Percentiles rank a stretch among this genome's conserved stretches.
These are phyloP conservation scores for Lepilemur septentrionalis DNA, from an alignment of 2,797 vertebrate species.

Conservation along the genomic window DNA sequence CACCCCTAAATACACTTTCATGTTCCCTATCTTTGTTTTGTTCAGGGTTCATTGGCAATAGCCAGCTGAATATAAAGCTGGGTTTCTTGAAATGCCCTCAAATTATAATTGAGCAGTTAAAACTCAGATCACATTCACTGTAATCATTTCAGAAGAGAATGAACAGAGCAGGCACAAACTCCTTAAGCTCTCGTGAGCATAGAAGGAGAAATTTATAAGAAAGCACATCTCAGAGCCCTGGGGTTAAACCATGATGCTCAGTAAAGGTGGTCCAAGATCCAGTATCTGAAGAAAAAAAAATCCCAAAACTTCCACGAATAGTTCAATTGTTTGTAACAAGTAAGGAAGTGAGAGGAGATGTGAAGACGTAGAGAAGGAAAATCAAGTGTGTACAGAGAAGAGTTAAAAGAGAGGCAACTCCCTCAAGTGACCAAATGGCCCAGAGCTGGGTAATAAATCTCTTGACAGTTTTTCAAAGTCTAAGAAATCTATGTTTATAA, in stretches of 20 bases:
- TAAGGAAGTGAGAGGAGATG: not conserved
- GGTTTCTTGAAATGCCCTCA: not conserved
- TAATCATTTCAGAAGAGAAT: not conserved
- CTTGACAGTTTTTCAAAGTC: constrained; percentile 21
- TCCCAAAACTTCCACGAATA: not conserved
- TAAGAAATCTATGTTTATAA: constrained; percentile 33
- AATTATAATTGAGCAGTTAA: not conserved
- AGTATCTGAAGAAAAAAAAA: constrained; percentile 17
- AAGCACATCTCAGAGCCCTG: not conserved
- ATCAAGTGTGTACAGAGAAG: not conserved
- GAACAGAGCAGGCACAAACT: not conserved
- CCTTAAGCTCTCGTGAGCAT: not conserved
- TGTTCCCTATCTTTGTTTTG: not conserved
- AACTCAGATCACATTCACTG: not conserved
- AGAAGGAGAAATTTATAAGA: not conserved
- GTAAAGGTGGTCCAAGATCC: not conserved
- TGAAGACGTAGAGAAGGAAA: not conserved
- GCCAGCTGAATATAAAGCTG: not conserved
- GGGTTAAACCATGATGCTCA: not conserved
- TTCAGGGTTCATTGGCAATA: not conserved
- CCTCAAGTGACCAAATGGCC: not conserved
- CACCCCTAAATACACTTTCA: not conserved
- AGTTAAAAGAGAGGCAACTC: constrained; percentile 7
- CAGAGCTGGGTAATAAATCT: constrained; percentile 43
- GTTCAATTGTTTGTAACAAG: not conserved